Percentiles rank a stretch among this genome's conserved stretches.
These are phyloP conservation scores for Sebastes vulpes DNA, from an alignment of 2,797 vertebrate genomes.

Conservation along the genomic window DNA sequence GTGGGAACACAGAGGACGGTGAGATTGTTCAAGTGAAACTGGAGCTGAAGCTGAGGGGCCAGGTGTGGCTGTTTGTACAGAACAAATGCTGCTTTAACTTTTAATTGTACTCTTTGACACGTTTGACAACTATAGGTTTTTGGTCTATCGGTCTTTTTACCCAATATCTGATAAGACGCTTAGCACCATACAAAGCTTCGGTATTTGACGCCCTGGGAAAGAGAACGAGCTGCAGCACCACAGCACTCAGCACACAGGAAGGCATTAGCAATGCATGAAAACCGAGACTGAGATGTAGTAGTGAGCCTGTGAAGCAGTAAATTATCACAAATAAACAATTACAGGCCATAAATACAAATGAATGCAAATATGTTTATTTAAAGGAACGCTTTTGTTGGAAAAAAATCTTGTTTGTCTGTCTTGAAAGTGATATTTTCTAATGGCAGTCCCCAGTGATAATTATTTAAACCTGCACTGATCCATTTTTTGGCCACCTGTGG, in stretches of 20 bases:
- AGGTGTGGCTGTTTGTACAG: conserved; percentile 54
- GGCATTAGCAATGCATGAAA: neutral
- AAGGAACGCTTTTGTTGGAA: neutral
- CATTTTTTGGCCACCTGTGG: neutral
- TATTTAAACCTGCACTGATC: neutral
- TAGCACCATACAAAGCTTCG: neutral
- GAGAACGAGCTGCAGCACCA: neutral
- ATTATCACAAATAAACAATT: neutral
- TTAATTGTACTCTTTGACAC: neutral
- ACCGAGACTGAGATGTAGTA: neutral
- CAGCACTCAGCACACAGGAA: neutral
- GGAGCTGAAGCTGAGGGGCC: conserved; percentile 33
- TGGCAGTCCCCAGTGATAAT: neutral
- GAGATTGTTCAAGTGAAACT: conserved; percentile 67
- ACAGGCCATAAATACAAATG: neutral
- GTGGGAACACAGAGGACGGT: conserved; percentile 24
- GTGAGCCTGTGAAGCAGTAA: neutral
- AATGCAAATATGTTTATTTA: neutral
- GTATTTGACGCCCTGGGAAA: too few species aligned
- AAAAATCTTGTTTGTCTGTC: neutral
- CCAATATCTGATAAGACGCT: neutral
- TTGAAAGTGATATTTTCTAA: neutral
- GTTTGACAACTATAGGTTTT: neutral
- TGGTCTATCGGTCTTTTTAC: neutral
- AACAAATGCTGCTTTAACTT: neutral